phyloP scores from a whole-genome alignment of 2,113 vertebrate genomes.

The Scalopus aquaticus region DNA sequence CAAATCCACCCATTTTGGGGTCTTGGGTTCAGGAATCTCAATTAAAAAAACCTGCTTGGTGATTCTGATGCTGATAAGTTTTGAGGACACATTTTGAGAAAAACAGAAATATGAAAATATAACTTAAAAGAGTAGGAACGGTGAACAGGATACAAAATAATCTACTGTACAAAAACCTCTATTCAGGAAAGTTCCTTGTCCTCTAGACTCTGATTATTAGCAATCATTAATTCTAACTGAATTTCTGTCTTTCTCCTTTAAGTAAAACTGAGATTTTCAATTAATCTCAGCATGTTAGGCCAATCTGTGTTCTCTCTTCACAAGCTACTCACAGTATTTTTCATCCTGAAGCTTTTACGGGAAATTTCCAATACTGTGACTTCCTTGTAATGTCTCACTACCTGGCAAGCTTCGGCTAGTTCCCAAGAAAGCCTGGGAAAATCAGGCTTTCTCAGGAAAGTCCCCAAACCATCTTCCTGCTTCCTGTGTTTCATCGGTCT shows the following conservation, averaged over 20 bases:
- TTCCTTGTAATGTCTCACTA: not conserved
- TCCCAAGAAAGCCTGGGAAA: conserved; percentile 11
- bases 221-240: not conserved
- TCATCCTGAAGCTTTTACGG: not conserved
- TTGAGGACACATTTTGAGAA: conserved; percentile 22
- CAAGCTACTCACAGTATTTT: not conserved
- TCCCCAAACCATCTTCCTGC: not conserved
- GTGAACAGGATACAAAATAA: not conserved
- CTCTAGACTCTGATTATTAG: not conserved
- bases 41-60: not conserved
- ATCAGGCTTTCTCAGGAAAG: not conserved
- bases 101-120: not conserved
- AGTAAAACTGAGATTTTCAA: conserved; percentile 8
- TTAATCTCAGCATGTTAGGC: not conserved
- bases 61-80: not conserved
- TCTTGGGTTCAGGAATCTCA: not conserved
- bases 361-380: not conserved
- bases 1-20: not conserved
- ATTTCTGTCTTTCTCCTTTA: conserved; percentile 2
- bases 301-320: not conserved
- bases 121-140: not conserved
- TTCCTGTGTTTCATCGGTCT: not conserved
- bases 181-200: not conserved
- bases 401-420: conserved; percentile 3
- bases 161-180: not conserved